Base-by-base conservation (phyloP, 2,113 vertebrate species). In the Octodon degus region DNA sequence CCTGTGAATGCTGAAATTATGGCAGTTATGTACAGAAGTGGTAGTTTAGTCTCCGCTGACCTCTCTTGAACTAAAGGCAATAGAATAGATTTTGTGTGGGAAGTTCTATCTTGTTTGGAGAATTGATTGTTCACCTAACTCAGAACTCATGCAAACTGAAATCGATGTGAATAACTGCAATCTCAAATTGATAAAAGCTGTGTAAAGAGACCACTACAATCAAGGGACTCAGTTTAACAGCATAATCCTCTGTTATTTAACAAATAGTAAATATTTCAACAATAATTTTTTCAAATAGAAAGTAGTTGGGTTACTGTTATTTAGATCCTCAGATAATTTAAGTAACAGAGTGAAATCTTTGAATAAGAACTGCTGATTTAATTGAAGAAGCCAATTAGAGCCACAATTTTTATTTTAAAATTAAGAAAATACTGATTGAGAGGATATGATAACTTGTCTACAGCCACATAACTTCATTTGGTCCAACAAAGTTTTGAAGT, bases 1-100 rank as follows among this genome's bases (percentile, higher is more conserved):
- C 1, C 3, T 34, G 2, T 3, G 2, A 43, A 50, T 34, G 67
- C 6, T n/a, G 24, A 67, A 1, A 4, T 24, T 13, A 55, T 8
- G 37, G 16, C 8, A 13, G 12, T 9, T 11, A 27, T 47, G 12
- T 17, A 62, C 24, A 62, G 30, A 86, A 68, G 10, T 62, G 10
- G n/a, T 65, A 47, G 9, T 7, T 20, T 27, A 24, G 13, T 6
- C 60, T 55, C 34, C 7, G 6, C 10, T 40, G n/a, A 7, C 14
- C 55, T 16, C n/a, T 22, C 19, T 55, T 27, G 22, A 62, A 62
- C 55, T 40, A 14, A 60, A 82, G 20, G 34, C 34, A 58, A 13
- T 22, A 43, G 2, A 30, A 30, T 10, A 16, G 14, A 30, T 20
- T 16, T 30, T 43, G 9, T 84, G 40, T 19, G 17, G 27, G 14